phyloP scores from a whole-genome alignment of 2,888 invertebrate genomes.

The Caenorhabditis sinica region DNA sequence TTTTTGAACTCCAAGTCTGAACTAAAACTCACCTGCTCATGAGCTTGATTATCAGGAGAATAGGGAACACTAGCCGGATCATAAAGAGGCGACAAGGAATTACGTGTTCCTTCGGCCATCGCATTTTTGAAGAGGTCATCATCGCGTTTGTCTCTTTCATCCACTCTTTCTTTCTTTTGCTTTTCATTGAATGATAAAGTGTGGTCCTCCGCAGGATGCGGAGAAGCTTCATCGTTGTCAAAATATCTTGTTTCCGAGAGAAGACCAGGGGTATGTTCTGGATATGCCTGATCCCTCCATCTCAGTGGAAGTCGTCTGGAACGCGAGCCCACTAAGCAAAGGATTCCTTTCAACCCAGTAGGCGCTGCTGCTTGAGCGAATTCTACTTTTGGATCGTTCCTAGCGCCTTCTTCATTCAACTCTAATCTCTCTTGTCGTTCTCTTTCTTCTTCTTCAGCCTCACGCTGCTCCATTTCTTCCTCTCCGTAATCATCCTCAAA shows the following conservation, averaged over 20 bases:
- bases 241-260: neutral
- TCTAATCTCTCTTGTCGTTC: constrained; percentile 4
- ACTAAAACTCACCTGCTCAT: too few species aligned
- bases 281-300: neutral
- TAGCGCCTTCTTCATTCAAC: neutral
- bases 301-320: too few species aligned
- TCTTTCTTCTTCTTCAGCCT: constrained; percentile 2
- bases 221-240: neutral
- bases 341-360: neutral
- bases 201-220: neutral
- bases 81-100: neutral
- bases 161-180: neutral
- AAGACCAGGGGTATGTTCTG: neutral
- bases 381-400: too few species aligned
- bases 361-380: neutral
- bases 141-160: too few species aligned
- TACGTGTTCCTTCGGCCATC: neutral
- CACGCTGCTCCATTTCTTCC: neutral
- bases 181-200: constrained; percentile 13
- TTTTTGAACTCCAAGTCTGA: too few species aligned
- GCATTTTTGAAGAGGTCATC: neutral
- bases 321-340: neutral
- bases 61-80: neutral
- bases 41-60: too few species aligned
- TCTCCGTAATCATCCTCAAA: constrained; percentile 1